Evolutionary conservation across 2,888 invertebrate genomes (phyloP).

Genomic region (Anthrax anthrax): DNA sequence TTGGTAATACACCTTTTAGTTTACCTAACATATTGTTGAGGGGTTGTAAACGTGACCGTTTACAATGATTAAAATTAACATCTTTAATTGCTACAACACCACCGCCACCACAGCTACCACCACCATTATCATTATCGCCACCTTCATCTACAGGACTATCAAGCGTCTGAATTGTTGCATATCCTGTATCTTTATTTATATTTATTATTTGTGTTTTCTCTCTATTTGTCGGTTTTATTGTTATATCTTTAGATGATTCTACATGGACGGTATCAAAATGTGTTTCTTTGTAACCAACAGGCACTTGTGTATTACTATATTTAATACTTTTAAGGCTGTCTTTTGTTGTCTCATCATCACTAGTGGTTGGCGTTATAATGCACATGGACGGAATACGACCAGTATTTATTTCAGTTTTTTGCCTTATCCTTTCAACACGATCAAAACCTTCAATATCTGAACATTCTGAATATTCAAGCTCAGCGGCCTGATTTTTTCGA

Average conservation of each 20-base stretch:
- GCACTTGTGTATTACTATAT: slow-evolving; percentile 9
- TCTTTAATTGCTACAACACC: slow-evolving; percentile 24
- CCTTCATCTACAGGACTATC: not conserved
- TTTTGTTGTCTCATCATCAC: slow-evolving; percentile 57
- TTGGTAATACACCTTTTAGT: slow-evolving; percentile 48
- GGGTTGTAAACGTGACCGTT: slow-evolving; percentile 39
- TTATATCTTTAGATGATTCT: not conserved
- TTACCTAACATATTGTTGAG: slow-evolving; percentile 60
- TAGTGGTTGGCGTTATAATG: slow-evolving; percentile 75
- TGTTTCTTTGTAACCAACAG: slow-evolving; percentile 1
- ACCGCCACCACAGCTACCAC: no score
- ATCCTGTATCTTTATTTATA: slow-evolving; percentile 13
- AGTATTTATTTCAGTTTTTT: slow-evolving; percentile 74
- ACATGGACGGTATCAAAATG: not conserved
- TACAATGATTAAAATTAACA: slow-evolving; percentile 29
- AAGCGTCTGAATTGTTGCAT: slow-evolving; percentile 12
- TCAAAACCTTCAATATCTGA: slow-evolving; percentile 80
- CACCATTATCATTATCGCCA: no score
- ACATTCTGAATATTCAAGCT: slow-evolving; percentile 73
- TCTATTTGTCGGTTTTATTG: not conserved
- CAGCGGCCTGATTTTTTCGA: slow-evolving; percentile 39
- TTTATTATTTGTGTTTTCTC: slow-evolving; percentile 6
- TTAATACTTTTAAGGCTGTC: slow-evolving; percentile 21
- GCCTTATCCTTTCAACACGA: slow-evolving; percentile 68
- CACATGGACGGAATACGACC: slow-evolving; percentile 86